Evolutionary conservation across 2,113 vertebrate genomes (phyloP).

Genomic region (Gopherus evgoodei): DNA sequence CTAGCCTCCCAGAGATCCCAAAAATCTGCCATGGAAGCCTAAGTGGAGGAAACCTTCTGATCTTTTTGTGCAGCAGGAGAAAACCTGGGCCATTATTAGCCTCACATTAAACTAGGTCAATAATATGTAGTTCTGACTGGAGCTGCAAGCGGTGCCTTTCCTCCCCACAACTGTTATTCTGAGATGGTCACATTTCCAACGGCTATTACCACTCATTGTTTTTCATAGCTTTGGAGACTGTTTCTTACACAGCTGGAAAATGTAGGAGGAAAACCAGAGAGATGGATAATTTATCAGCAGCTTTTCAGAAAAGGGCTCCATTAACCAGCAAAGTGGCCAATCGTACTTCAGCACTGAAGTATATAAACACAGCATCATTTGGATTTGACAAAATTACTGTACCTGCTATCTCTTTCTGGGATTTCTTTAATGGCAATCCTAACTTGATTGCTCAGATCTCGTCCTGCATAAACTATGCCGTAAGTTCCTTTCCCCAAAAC

Average conservation of each 20-base stretch:
- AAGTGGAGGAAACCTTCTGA: not conserved
- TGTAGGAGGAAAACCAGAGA: not conserved
- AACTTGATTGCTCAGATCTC: constrained; percentile 98
- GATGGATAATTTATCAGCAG: not conserved
- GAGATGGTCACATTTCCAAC: not conserved
- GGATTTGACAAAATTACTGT: constrained; percentile 41
- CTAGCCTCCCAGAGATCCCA: not conserved
- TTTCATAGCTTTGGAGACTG: not conserved
- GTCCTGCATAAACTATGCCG: constrained; percentile 94
- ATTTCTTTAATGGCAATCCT: constrained; percentile 99
- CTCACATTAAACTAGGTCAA: not conserved
- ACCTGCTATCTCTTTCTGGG: constrained; percentile 98
- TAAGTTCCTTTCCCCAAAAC: constrained; percentile 97
- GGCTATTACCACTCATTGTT: not conserved
- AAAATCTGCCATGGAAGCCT: not conserved
- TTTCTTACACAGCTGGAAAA: not conserved
- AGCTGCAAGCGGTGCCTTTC: not conserved
- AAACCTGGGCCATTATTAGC: not conserved
- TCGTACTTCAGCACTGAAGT: not conserved
- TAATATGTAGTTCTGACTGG: not conserved
- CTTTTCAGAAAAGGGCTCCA: not conserved
- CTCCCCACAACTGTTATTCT: not conserved
- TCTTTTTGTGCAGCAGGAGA: not conserved
- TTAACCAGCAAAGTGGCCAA: not conserved
- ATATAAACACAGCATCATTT: not conserved